phyloP scores from a whole-genome alignment of 2,888 invertebrate species.

The Sericinus montela region DNA sequence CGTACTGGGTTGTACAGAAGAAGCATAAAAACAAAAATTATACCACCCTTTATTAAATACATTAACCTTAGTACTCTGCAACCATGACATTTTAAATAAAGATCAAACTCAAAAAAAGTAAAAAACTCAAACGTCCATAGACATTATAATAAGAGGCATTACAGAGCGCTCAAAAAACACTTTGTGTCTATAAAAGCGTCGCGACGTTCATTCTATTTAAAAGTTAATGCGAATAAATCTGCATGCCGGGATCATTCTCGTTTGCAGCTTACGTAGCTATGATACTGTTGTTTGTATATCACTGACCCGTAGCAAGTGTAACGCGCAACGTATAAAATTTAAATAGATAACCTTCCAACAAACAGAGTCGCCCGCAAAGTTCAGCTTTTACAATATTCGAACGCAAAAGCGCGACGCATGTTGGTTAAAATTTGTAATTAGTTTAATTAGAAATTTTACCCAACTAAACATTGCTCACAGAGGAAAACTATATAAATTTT shows the following conservation, averaged over 20 bases:
- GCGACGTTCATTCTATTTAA: constrained; percentile 3
- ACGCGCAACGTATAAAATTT: background rate
- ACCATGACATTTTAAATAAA: background rate
- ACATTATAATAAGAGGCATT: constrained; percentile 7
- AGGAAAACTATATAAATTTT: background rate
- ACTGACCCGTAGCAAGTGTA: background rate
- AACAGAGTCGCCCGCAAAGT: background rate
- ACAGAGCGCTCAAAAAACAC: constrained; percentile 10
- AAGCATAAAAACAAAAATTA: no score
- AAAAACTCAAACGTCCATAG: background rate
- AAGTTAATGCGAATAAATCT: constrained; percentile 12
- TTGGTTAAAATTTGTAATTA: no score
- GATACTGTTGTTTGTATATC: background rate
- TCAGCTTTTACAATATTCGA: background rate
- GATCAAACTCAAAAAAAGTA: no score
- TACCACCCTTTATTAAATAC: no score
- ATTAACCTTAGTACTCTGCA: no score
- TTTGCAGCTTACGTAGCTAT: background rate
- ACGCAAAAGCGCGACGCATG: background rate
- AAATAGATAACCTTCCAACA: background rate
- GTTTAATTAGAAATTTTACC: background rate
- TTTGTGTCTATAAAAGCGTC: constrained; percentile 7
- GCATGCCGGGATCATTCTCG: background rate
- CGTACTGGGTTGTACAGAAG: no score
- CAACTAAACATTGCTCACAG: background rate